phyloP scores from a whole-genome alignment of 2,797 vertebrate species.

The Darevskia nairensis region DNA sequence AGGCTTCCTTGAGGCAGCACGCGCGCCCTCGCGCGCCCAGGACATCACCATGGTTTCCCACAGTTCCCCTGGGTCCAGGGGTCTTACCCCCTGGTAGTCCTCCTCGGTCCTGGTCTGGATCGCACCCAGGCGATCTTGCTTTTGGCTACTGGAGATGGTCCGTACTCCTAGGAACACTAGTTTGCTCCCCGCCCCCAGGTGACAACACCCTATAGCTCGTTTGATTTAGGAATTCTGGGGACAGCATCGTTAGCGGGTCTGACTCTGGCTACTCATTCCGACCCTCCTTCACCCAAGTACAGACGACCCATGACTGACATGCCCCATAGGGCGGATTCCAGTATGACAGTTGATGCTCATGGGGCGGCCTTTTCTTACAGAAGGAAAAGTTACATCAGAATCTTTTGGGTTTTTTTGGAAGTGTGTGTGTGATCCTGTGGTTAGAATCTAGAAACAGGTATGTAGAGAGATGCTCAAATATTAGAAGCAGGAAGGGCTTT shows the following conservation, averaged over 20 bases:
- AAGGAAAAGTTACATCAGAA: not conserved
- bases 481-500: not conserved
- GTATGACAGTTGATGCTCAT: not conserved
- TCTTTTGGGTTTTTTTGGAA: no score
- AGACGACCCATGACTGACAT: not conserved
- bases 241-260: not conserved
- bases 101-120: no score
- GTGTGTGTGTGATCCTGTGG: not conserved
- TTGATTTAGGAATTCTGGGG: not conserved
- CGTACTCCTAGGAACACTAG: no score
- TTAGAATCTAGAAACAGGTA: not conserved
- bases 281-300: not conserved
- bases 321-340: not conserved
- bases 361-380: no score
- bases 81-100: not conserved
- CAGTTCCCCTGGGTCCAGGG: not conserved
- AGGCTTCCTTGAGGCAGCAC: not conserved
- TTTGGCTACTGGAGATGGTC: not conserved
- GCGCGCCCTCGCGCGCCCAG: no score
- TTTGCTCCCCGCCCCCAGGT: not conserved
- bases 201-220: not conserved
- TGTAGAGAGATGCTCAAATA: not conserved
- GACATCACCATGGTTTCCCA: not conserved
- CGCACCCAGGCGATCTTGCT: not conserved
- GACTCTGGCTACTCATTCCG: not conserved